A percentile compares a stretch with the other conserved stretches of the same genome.
These are phyloP conservation scores for Hippopotamus amphibius DNA, from an alignment of 2,113 vertebrate species.

Conservation along the genomic window DNA sequence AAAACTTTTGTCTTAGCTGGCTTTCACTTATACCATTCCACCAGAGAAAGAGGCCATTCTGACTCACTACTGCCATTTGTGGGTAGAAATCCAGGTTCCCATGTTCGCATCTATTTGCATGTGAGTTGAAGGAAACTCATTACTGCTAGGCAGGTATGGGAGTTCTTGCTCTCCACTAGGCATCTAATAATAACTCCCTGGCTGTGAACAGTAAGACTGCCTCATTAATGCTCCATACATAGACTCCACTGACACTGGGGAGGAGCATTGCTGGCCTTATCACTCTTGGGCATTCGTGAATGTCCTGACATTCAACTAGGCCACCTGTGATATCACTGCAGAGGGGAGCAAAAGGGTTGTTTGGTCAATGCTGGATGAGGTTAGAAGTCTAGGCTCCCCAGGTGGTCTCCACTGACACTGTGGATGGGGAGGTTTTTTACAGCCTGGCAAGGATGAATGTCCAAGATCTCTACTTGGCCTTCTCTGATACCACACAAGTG, in stretches of 20 bases:
- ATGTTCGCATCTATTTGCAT: background rate
- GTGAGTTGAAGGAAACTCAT: background rate
- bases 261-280: background rate
- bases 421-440: background rate
- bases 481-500: background rate
- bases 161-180: background rate
- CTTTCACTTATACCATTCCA: background rate
- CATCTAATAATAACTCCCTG: background rate
- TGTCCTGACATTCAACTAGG: background rate
- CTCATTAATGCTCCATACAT: background rate
- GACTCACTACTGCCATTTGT: background rate
- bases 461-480: background rate
- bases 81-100: background rate
- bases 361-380: background rate
- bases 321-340: background rate
- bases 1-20: background rate
- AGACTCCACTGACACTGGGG: background rate
- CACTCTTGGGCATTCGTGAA: background rate
- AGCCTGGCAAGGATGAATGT: background rate
- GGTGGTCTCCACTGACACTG: background rate
- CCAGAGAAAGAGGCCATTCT: background rate
- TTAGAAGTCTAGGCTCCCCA: background rate
- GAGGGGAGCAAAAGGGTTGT: background rate
- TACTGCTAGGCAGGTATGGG: background rate
- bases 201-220: background rate